These are phyloP conservation scores for Trissonchulus sp. DNA, from an alignment of 2,888 invertebrate genomes.

Conservation along the genomic window DNA sequence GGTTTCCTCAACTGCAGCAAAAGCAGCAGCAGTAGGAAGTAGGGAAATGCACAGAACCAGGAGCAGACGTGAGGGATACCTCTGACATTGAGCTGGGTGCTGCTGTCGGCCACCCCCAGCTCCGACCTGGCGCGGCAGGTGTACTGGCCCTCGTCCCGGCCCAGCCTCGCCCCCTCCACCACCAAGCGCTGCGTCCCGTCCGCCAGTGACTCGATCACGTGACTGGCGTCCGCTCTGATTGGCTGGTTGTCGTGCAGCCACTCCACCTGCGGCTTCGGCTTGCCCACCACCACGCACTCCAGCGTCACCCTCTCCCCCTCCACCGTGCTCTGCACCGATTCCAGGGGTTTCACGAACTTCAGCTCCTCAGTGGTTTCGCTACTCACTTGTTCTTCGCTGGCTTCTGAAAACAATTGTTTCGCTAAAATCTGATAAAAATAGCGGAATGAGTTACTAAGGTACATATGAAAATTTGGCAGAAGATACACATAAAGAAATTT, in stretches of 20 bases:
- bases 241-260: slow-evolving; percentile 41
- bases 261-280: slow-evolving; percentile 58
- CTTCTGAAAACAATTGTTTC: too few relatives aligned
- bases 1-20: not conserved
- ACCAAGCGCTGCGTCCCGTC: slow-evolving; percentile 16
- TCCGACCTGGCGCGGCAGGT: slow-evolving; percentile 78
- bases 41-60: too few relatives aligned
- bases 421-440: too few relatives aligned
- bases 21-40: not conserved
- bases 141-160: slow-evolving; percentile 71
- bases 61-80: too few relatives aligned
- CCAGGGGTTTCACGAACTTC: too few relatives aligned
- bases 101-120: slow-evolving; percentile 60
- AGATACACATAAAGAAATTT: too few relatives aligned
- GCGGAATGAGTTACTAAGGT: too few relatives aligned
- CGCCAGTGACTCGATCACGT: slow-evolving; percentile 31
- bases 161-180: slow-evolving; percentile 71
- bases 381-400: too few relatives aligned
- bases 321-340: slow-evolving; percentile 39
- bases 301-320: slow-evolving; percentile 39
- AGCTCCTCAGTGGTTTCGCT: too few relatives aligned
- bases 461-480: too few relatives aligned
- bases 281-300: slow-evolving; percentile 41
- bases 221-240: slow-evolving; percentile 38
- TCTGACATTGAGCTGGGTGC: not conserved